Evolutionary conservation across 1,140 invertebrate genomes (phyloP).

Genomic region (Monochamus saltuarius): DNA sequence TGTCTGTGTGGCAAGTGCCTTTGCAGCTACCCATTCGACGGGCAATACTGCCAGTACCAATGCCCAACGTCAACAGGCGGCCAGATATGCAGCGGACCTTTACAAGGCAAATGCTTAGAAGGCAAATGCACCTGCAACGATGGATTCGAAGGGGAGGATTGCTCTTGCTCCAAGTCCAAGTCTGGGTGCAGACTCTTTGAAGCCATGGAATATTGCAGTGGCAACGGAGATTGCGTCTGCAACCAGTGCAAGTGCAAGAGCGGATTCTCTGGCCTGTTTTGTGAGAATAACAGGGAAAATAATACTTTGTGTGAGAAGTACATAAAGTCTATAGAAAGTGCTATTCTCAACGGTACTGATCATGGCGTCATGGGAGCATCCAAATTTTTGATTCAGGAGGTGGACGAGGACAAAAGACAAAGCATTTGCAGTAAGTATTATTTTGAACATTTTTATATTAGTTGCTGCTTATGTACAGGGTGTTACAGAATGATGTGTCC

Average conservation of each 20-base stretch:
- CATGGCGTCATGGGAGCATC: no score
- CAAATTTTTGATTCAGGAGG: no score
- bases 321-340: slow-evolving; percentile 10
- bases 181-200: slow-evolving; percentile 30
- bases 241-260: slow-evolving; percentile 34
- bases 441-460: no score
- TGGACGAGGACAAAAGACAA: no score
- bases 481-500: no score
- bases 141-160: slow-evolving; percentile 32
- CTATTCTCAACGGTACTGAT: no score
- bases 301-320: slow-evolving; percentile 32
- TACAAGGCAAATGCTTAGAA: slow-evolving; percentile 36
- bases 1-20: slow-evolving; percentile 36
- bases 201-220: slow-evolving; percentile 30
- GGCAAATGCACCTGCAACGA: slow-evolving; percentile 35
- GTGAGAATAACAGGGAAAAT: slow-evolving; percentile 31
- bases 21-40: slow-evolving; percentile 27
- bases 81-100: slow-evolving; percentile 35
- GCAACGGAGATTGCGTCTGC: slow-evolving; percentile 39
- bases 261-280: slow-evolving; percentile 35
- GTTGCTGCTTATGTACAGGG: no score
- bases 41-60: slow-evolving; percentile 39
- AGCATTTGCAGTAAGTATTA: no score
- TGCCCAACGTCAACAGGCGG: slow-evolving; percentile 28
- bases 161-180: slow-evolving; percentile 31